These are phyloP conservation scores for Sinocyclocheilus anophthalmus DNA, from an alignment of 2,113 vertebrate genomes.

Conservation along the genomic window DNA sequence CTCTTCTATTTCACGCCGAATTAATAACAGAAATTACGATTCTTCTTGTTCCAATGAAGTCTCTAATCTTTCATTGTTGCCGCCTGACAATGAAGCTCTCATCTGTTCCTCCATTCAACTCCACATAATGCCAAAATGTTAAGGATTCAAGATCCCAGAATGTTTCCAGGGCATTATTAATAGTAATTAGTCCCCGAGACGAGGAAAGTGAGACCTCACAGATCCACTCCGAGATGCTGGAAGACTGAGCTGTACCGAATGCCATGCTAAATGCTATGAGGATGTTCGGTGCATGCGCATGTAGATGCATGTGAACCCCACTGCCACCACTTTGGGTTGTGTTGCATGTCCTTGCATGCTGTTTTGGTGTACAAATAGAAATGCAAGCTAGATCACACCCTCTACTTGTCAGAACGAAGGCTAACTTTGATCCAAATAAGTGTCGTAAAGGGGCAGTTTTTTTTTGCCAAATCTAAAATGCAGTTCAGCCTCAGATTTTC, in stretches of 20 bases:
- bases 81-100: slow-evolving; percentile 40
- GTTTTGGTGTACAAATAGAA: slow-evolving; percentile 73
- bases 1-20: slow-evolving; percentile 21
- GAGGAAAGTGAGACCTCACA: slow-evolving; percentile 41
- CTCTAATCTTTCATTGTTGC: slow-evolving; percentile 36
- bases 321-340: slow-evolving; percentile 64
- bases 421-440: slow-evolving; percentile 53
- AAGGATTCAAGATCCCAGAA: slow-evolving; percentile 1
- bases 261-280: slow-evolving; percentile 62
- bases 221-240: slow-evolving; percentile 75
- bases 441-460: neutral
- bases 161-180: slow-evolving; percentile 13
- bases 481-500: slow-evolving; percentile 54
- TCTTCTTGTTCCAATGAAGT: slow-evolving; percentile 36
- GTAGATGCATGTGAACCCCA: slow-evolving; percentile 68
- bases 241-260: slow-evolving; percentile 86
- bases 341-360: slow-evolving; percentile 77
- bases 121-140: slow-evolving; percentile 12
- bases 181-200: neutral
- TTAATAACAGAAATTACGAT: slow-evolving; percentile 40
- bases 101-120: slow-evolving; percentile 26
- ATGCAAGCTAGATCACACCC: slow-evolving; percentile 84
- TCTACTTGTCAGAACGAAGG: slow-evolving; percentile 55
- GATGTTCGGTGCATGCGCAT: slow-evolving; percentile 42
- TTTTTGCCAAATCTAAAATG: neutral